These are phyloP conservation scores for Pseudochaenichthys georgianus DNA, from an alignment of 2,797 vertebrate species.

Conservation along the genomic window DNA sequence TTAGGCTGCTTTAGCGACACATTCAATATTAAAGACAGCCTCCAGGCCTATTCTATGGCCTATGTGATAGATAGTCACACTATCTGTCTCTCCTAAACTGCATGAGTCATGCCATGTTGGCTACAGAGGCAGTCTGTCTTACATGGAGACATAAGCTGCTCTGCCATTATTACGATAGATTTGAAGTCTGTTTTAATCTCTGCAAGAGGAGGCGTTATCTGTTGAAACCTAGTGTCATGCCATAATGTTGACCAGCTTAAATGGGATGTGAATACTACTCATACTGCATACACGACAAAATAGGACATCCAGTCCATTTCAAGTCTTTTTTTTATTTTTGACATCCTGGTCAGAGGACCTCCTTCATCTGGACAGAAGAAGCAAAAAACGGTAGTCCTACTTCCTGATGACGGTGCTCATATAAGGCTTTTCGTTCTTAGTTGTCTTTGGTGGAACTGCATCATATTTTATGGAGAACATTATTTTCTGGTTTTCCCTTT, in stretches of 20 bases:
- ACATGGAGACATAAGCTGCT: slow-evolving; percentile 62
- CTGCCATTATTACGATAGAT: slow-evolving; percentile 52
- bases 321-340: background rate
- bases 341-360: background rate
- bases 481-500: too few species aligned
- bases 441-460: too few species aligned
- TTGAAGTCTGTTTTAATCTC: slow-evolving; percentile 41
- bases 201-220: slow-evolving; percentile 35
- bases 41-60: slow-evolving; percentile 48
- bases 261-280: background rate
- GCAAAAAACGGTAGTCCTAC: too few species aligned
- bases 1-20: slow-evolving; percentile 72
- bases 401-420: too few species aligned
- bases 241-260: background rate
- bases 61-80: slow-evolving; percentile 44
- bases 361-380: background rate
- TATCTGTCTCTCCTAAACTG: slow-evolving; percentile 63
- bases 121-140: slow-evolving; percentile 61
- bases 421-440: too few species aligned
- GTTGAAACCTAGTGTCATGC: slow-evolving; percentile 9
- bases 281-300: background rate
- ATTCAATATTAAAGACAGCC: slow-evolving; percentile 77
- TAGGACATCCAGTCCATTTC: background rate
- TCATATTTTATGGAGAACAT: too few species aligned
- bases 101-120: slow-evolving; percentile 68